Conservation (phyloP, 2,888 invertebrate genomes). For the Trachelus troglodyta region DNA sequence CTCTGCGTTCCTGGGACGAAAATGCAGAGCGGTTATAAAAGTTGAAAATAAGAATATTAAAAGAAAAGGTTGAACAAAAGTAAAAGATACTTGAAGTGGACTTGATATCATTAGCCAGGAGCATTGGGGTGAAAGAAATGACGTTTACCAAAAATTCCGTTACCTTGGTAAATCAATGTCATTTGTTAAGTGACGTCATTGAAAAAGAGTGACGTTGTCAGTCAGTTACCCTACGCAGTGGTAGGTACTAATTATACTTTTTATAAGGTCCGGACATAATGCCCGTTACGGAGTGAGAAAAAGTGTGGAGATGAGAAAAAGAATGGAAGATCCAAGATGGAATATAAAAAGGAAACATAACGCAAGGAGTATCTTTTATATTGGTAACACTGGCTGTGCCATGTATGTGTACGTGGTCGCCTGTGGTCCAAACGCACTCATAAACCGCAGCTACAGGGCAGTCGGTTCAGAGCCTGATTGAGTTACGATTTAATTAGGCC, state of each 20-base stretch:
- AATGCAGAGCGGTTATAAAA: background rate
- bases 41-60: background rate
- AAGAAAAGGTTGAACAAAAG: background rate
- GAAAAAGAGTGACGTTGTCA: background rate
- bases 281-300: constrained; percentile 10
- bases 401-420: constrained; percentile 1
- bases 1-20: background rate
- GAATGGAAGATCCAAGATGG: constrained; percentile 7
- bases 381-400: background rate
- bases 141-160: background rate
- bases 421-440: constrained; percentile 1
- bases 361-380: background rate
- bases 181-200: background rate
- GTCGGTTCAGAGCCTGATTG: constrained; percentile 48
- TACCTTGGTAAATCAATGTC: background rate
- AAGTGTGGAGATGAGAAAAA: constrained; percentile 1
- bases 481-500: constrained; percentile 64
- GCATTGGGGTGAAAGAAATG: background rate
- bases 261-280: constrained; percentile 37
- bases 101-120: background rate
- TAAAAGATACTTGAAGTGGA: background rate
- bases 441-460: constrained; percentile 19
- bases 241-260: constrained; percentile 45
- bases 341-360: background rate
- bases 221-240: constrained; percentile 30